A percentile compares a stretch with the other conserved stretches of the same genome.
Evolutionary conservation across 2,888 invertebrate genomes (phyloP).

Genomic region (Yponomeuta malinellus): DNA sequence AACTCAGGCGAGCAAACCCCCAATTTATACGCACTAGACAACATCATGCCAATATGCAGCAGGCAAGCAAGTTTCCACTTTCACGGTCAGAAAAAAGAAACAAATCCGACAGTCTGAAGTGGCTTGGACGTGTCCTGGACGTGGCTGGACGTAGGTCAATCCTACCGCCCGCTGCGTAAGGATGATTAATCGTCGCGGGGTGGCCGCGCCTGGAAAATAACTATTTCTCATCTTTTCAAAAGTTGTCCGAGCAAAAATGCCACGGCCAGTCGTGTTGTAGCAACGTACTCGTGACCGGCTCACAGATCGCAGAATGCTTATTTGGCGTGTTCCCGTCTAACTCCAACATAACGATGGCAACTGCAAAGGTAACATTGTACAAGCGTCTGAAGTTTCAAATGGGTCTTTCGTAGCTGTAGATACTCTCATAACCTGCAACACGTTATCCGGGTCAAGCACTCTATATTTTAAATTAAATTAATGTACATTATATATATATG

Average conservation of each 20-base stretch:
- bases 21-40: no score
- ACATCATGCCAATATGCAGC: not conserved
- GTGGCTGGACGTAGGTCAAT: slow-evolving; percentile 53
- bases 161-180: slow-evolving; percentile 49
- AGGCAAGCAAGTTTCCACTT: not conserved
- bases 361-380: not conserved
- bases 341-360: not conserved
- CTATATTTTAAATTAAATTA: no score
- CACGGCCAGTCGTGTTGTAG: slow-evolving; percentile 50
- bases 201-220: slow-evolving; percentile 57
- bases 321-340: not conserved
- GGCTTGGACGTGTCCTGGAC: slow-evolving; percentile 20
- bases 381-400: not conserved
- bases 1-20: no score
- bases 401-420: not conserved
- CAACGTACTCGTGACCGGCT: slow-evolving; percentile 23
- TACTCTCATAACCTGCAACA: not conserved
- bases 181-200: slow-evolving; percentile 63
- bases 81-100: slow-evolving; percentile 19
- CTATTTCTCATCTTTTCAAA: slow-evolving; percentile 69
- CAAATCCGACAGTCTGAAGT: slow-evolving; percentile 34
- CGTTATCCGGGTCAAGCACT: not conserved
- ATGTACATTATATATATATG: no score
- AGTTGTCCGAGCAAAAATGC: slow-evolving; percentile 54
- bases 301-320: not conserved